These are phyloP conservation scores for Drosophila gunungcola DNA, from an alignment of 1,140 invertebrate species.

Conservation along the genomic window DNA sequence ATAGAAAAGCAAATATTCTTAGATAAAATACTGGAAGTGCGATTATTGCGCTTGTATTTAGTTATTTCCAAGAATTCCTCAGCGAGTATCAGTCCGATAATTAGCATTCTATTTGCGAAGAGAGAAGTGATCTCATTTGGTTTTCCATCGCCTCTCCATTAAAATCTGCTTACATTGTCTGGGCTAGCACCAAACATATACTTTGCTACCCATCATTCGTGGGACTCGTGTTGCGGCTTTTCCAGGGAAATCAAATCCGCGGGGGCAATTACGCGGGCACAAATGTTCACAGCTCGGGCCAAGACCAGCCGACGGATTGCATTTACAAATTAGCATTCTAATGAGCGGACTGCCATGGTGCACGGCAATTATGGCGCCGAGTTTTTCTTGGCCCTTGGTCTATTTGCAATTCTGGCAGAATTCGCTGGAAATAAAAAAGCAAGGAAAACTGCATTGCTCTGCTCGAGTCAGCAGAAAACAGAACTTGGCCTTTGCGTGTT, in stretches of 20 bases:
- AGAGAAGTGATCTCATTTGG: conserved; percentile 33
- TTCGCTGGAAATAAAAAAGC: conserved; percentile 48
- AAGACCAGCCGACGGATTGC: conserved; percentile 48
- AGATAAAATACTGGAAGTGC: conserved; percentile 15
- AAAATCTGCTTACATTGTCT: conserved; percentile 45
- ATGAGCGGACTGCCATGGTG: conserved; percentile 51
- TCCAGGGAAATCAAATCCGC: conserved; percentile 42
- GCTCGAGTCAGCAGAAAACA: conserved; percentile 27
- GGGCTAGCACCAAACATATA: conserved; percentile 13
- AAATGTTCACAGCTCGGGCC: conserved; percentile 57
- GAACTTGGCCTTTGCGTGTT: conserved; percentile 68
- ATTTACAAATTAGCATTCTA: conserved; percentile 80
- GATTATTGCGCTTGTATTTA: conserved; percentile 10
- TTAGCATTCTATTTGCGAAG: conserved; percentile 22
- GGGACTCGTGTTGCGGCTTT: conserved; percentile 39
- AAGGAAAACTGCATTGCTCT: conserved; percentile 11
- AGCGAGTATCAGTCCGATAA: not conserved
- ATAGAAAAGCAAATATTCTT: conserved; percentile 15
- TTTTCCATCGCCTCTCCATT: conserved; percentile 10
- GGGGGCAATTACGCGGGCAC: conserved; percentile 50
- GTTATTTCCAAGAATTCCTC: conserved; percentile 6
- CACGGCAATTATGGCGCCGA: conserved; percentile 69
- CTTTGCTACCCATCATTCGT: conserved; percentile 30
- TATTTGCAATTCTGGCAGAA: conserved; percentile 31
- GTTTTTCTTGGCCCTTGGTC: conserved; percentile 20